Evolutionary conservation across 1,140 invertebrate species (phyloP).

Genomic region (Leptopilina clavipes): DNA sequence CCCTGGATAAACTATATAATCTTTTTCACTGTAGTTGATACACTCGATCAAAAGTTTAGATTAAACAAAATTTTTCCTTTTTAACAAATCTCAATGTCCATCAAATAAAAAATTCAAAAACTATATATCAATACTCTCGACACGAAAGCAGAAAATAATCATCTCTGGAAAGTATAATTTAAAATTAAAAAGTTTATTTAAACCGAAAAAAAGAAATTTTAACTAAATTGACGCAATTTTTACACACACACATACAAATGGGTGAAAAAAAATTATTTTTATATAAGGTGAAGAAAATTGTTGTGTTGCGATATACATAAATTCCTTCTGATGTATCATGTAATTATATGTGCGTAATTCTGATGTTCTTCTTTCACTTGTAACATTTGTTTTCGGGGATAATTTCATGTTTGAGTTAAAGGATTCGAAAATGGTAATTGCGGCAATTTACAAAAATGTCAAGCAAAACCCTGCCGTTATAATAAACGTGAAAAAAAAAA

Average conservation of each 20-base stretch:
- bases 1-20: too few relatives aligned
- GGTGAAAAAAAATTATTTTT: not conserved
- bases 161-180: too few relatives aligned
- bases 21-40: too few relatives aligned
- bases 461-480: not conserved
- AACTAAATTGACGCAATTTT: too few relatives aligned
- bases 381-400: slow-evolving; percentile 29
- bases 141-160: too few relatives aligned
- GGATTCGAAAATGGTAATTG: slow-evolving; percentile 16
- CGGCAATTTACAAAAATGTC: slow-evolving; percentile 28
- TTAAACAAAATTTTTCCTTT: too few relatives aligned
- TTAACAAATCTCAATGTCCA: too few relatives aligned
- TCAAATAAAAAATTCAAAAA: too few relatives aligned
- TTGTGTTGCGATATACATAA: not conserved
- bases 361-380: slow-evolving; percentile 31
- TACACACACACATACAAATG: not conserved
- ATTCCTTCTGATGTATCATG: slow-evolving; percentile 16
- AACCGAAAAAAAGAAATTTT: too few relatives aligned
- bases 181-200: too few relatives aligned
- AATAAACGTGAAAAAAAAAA: not conserved
- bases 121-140: too few relatives aligned
- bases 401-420: slow-evolving; percentile 32
- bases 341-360: slow-evolving; percentile 20
- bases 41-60: too few relatives aligned
- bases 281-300: slow-evolving; percentile 3